Base-by-base conservation (phyloP, 2,797 vertebrate genomes). In the Oophaga sylvatica region DNA sequence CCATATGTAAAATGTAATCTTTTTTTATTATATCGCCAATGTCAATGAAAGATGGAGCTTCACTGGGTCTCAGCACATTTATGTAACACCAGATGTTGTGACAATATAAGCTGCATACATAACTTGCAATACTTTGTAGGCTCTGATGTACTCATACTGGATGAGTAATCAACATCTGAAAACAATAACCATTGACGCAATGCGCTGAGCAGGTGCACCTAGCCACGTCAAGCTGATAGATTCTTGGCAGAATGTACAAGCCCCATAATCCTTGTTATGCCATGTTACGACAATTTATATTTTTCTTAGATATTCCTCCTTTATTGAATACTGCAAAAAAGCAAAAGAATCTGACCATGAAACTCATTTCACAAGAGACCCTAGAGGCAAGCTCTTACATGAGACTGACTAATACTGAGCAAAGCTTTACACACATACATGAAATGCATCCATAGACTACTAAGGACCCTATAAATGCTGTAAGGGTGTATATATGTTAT, bases 181-280 rank as follows among this genome's bases (percentile, higher is more conserved):
- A 77, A 77, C 75, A 77, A 77, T 77, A 77, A 77, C 75, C 48
- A 77, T 13, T 2, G 48, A 45, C 75, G 75, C 48, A 56, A 56
- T 56, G n/a, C 48, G 17, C 57, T 57, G 57, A 57, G 77, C 48
- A 80, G 48, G 48, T 77, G 75, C 75, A 77, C 26, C 75, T 77
- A 26, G 12, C 75, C 48, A 77, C 26, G 75, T 53, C 75, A 77
- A 56, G 13, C 48, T 77, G 20, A 77, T 26, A 15, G 15, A 17
- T 1, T 77, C 75, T 77, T 77, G 75, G 75, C 75, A 77, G 75
- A 26, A 53, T 1, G 16, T 77, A 56, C n/a, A 77, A 77, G 48
- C 75, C 75, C 13, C 75, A 16, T 77, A 77, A 77, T 77, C 75
- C 75, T 48, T 77, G 75, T 77, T 77, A 77, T 77, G 75, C 53